Evolutionary conservation across 1,140 invertebrate genomes (phyloP).

Genomic region (Chironomus striatipennis): DNA sequence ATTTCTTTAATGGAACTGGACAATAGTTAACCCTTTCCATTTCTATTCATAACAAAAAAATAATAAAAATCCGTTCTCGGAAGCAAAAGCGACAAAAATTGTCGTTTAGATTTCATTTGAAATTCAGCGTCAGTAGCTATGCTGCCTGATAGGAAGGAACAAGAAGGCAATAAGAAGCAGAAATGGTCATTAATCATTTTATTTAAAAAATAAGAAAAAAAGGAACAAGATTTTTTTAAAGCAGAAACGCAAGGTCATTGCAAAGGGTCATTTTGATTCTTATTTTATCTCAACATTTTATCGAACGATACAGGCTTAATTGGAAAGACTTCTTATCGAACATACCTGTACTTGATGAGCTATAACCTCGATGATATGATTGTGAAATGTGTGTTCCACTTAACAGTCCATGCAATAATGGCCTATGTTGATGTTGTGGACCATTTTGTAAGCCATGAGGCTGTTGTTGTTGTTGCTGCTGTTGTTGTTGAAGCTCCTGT

Average conservation of each 20-base stretch:
- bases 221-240: not conserved
- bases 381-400: slow-evolving; percentile 39
- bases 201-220: not conserved
- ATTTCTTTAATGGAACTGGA: not conserved
- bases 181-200: slow-evolving; percentile 27
- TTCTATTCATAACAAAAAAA: too few species aligned
- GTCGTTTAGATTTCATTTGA: too few species aligned
- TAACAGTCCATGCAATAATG: slow-evolving; percentile 38
- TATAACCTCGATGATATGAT: slow-evolving; percentile 39
- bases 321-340: not conserved
- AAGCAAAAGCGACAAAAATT: not conserved
- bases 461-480: slow-evolving; percentile 32
- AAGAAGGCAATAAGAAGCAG: too few species aligned
- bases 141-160: too few species aligned
- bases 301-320: not conserved
- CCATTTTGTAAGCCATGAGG: slow-evolving; percentile 29
- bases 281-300: slow-evolving; percentile 21
- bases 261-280: slow-evolving; percentile 24
- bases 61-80: not conserved
- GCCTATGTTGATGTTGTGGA: slow-evolving; percentile 32
- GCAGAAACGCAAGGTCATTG: slow-evolving; percentile 26
- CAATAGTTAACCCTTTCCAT: slow-evolving; percentile 21
- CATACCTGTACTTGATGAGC: slow-evolving; percentile 40
- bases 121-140: too few species aligned
- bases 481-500: slow-evolving; percentile 29